Conservation (phyloP, 2,797 vertebrate genomes). For the Chelon auratus region DNA sequence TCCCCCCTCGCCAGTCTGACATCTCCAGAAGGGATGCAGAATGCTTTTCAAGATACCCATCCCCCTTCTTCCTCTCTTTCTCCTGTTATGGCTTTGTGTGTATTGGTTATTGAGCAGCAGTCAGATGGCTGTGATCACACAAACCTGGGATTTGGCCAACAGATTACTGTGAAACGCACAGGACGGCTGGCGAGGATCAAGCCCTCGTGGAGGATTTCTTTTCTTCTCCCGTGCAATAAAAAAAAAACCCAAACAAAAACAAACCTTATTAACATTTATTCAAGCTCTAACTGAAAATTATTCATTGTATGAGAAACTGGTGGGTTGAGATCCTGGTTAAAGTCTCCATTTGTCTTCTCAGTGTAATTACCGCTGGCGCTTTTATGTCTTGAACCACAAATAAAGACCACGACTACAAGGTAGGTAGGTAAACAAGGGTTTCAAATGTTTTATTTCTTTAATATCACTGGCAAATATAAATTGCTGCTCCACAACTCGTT, state of each 20-base stretch:
- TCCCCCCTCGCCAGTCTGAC: slow-evolving; percentile 40
- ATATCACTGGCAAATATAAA: slow-evolving; percentile 85
- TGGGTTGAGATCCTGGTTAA: slow-evolving; percentile 26
- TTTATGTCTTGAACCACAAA: slow-evolving; percentile 16
- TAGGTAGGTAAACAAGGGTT: slow-evolving; percentile 81
- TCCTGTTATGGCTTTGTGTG: slow-evolving; percentile 23
- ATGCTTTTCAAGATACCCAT: slow-evolving; percentile 57
- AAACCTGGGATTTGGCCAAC: slow-evolving; percentile 66
- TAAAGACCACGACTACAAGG: slow-evolving; percentile 47
- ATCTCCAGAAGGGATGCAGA: slow-evolving; percentile 53
- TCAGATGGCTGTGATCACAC: slow-evolving; percentile 69
- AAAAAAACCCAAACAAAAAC: background rate
- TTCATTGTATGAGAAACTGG: slow-evolving; percentile 27
- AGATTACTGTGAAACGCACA: slow-evolving; percentile 56
- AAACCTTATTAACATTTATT: slow-evolving; percentile 45
- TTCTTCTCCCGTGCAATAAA: slow-evolving; percentile 46
- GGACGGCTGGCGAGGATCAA: slow-evolving; percentile 29
- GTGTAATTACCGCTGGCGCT: background rate
- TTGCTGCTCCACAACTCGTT: slow-evolving; percentile 73
- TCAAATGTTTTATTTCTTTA: slow-evolving; percentile 83
- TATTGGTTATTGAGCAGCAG: slow-evolving; percentile 58
- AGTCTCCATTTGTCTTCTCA: slow-evolving; percentile 35
- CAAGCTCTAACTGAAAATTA: slow-evolving; percentile 20
- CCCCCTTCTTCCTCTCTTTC: slow-evolving; percentile 41
- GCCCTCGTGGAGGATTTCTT: slow-evolving; percentile 31